phyloP scores from a whole-genome alignment of 2,888 invertebrate genomes.

The Gymnocheta viridis region DNA sequence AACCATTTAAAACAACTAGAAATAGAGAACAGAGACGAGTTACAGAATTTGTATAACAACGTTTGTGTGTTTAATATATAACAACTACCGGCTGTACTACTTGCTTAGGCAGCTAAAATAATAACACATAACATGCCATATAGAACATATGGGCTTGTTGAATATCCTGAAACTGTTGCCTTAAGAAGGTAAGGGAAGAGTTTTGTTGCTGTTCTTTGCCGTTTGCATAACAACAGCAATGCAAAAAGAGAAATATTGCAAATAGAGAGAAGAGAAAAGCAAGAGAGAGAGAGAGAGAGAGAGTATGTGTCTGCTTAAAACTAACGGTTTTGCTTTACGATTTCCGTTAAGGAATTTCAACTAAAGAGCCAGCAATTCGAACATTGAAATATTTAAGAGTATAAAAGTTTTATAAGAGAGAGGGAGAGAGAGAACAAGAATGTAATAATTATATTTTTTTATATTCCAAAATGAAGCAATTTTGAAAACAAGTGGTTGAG shows the following conservation, averaged over 20 bases:
- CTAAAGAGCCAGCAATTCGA: no score
- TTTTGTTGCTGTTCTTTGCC: background rate
- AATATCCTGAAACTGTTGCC: conserved; percentile 33
- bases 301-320: background rate
- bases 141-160: conserved; percentile 64
- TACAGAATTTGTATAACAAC: background rate
- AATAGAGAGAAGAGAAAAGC: background rate
- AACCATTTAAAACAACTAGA: background rate
- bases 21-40: conserved; percentile 3
- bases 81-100: conserved; percentile 47
- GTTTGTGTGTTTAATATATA: background rate
- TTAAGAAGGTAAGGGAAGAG: background rate
- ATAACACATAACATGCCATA: conserved; percentile 1
- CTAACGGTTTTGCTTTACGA: background rate
- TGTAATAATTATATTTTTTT: no score
- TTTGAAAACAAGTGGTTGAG: conserved; percentile 80
- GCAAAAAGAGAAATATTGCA: background rate
- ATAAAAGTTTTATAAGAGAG: background rate
- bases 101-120: conserved; percentile 11
- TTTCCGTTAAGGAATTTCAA: no score
- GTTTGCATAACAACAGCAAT: background rate
- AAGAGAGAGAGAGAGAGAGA: conserved; percentile 7
- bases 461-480: conserved; percentile 18
- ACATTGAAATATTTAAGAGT: conserved; percentile 2
- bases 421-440: conserved; percentile 12